A percentile compares a stretch with the other conserved stretches of the same genome.
phyloP scores from a whole-genome alignment of 2,113 vertebrate species.

The Psophia crepitans region DNA sequence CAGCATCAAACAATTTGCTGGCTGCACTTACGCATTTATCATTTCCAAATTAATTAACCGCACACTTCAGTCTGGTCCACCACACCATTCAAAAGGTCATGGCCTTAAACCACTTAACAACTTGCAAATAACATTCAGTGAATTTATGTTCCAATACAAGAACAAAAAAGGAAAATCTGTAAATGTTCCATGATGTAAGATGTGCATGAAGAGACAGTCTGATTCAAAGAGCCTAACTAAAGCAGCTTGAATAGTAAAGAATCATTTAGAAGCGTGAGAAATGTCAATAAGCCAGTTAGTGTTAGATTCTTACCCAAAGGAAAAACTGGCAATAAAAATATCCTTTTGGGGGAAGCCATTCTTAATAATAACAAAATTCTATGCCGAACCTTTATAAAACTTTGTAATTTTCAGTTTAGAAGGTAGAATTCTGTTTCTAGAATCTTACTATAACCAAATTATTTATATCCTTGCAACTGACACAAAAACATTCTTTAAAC shows the following conservation, averaged over 20 bases:
- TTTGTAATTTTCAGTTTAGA: not conserved
- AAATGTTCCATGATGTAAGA: not conserved
- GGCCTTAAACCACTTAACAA: not conserved
- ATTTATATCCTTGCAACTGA: not conserved
- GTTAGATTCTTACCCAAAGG: not conserved
- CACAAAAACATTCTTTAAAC: not conserved
- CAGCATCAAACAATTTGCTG: not conserved
- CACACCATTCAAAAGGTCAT: not conserved
- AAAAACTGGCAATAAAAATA: not conserved
- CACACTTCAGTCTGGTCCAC: not conserved
- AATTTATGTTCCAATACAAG: not conserved
- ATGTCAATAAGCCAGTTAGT: not conserved
- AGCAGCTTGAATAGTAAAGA: not conserved
- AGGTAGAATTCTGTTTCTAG: not conserved
- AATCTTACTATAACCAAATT: not conserved
- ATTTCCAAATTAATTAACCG: constrained; percentile 19
- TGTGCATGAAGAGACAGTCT: not conserved
- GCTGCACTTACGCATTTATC: not conserved
- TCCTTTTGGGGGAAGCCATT: not conserved
- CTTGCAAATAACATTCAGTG: not conserved
- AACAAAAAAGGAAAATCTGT: not conserved
- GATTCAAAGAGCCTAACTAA: not conserved
- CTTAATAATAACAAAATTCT: not conserved
- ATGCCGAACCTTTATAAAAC: not conserved
- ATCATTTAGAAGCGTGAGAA: not conserved